These are phyloP conservation scores for Acleris holmiana DNA, from an alignment of 2,888 invertebrate genomes.

Conservation along the genomic window DNA sequence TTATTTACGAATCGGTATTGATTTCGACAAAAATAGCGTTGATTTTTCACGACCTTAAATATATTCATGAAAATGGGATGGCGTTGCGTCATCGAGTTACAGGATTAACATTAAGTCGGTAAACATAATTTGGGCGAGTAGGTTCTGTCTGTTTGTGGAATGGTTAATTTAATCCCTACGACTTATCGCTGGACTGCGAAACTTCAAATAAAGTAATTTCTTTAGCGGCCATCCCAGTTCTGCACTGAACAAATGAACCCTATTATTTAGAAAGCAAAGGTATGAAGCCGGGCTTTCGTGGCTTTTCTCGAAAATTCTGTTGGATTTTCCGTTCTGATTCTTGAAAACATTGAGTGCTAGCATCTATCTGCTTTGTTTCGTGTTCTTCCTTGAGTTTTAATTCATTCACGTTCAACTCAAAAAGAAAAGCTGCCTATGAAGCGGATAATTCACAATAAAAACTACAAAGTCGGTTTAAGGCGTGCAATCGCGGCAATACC, in stretches of 20 bases:
- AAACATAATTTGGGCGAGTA: constrained; percentile 22
- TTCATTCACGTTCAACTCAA: no score
- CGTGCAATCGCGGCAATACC: no score
- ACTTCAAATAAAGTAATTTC: constrained; percentile 27
- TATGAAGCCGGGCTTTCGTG: background rate
- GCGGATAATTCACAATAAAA: no score
- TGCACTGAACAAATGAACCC: constrained; percentile 2
- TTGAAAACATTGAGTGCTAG: constrained; percentile 11
- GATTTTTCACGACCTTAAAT: constrained; percentile 27
- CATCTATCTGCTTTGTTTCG: no score
- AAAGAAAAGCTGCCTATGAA: no score
- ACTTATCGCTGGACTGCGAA: constrained; percentile 20
- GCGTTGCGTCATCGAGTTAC: constrained; percentile 19
- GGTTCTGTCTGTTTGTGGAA: constrained; percentile 14
- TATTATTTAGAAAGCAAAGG: no score
- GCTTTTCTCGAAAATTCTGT: constrained; percentile 26
- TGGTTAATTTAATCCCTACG: constrained; percentile 22
- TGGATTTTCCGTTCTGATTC: constrained; percentile 13
- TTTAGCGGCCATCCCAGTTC: constrained; percentile 15
- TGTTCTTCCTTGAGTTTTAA: no score
- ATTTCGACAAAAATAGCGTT: constrained; percentile 24
- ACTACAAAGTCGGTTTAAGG: no score
- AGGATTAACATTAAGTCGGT: constrained; percentile 27
- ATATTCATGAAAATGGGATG: constrained; percentile 30
- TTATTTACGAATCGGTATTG: constrained; percentile 18